These are phyloP conservation scores for Drosophila carrolli DNA, from an alignment of 1,140 invertebrate species.

Conservation along the genomic window DNA sequence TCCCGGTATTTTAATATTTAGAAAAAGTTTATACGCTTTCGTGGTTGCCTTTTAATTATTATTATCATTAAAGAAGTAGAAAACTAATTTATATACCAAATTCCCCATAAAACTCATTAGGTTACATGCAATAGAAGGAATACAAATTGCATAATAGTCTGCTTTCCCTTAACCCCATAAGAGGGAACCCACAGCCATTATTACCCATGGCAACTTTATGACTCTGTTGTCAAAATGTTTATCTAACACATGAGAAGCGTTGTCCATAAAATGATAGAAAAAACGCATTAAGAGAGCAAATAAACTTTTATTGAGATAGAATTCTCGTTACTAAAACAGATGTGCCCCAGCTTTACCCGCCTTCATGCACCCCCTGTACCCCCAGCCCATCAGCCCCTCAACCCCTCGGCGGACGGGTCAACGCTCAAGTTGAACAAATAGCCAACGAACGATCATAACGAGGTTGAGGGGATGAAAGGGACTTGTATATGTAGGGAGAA, in stretches of 20 bases:
- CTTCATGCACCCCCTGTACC: neutral
- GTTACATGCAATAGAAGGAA: constrained; percentile 14
- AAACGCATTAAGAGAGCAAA: constrained; percentile 60
- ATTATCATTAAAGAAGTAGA: too few species aligned
- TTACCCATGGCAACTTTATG: constrained; percentile 54
- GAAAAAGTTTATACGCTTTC: too few species aligned
- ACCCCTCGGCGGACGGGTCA: constrained; percentile 11
- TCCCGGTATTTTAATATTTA: neutral
- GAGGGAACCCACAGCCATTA: neutral
- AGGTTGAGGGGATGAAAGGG: constrained; percentile 3
- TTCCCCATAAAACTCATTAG: constrained; percentile 1
- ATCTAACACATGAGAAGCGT: constrained; percentile 69
- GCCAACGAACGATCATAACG: constrained; percentile 15
- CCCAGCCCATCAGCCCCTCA: neutral
- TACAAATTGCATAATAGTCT: constrained; percentile 42
- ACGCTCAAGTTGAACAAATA: constrained; percentile 33
- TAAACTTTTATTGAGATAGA: constrained; percentile 63
- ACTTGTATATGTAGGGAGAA: neutral
- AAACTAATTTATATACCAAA: too few species aligned
- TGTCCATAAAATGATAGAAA: constrained; percentile 64
- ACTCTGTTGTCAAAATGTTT: constrained; percentile 73
- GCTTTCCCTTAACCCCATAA: constrained; percentile 14
- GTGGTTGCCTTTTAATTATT: too few species aligned
- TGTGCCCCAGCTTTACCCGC: constrained; percentile 31
- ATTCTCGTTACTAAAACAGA: constrained; percentile 63